phyloP scores from a whole-genome alignment of 2,113 vertebrate species.

The Suncus etruscus region DNA sequence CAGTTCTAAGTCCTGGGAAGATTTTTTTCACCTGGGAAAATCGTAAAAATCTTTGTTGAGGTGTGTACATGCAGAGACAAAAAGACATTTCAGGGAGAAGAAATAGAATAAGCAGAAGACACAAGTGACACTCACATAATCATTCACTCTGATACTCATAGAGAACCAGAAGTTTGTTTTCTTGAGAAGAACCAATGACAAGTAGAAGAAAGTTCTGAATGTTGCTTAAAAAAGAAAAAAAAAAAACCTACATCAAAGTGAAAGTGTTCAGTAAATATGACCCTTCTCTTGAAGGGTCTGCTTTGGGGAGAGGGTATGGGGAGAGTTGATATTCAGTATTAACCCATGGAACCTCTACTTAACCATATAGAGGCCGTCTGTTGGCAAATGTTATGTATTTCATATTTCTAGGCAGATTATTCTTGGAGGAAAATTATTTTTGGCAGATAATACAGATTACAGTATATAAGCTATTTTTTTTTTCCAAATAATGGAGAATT shows the following conservation, averaged over 20 bases:
- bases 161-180: neutral
- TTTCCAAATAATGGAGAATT: slow-evolving; percentile 11
- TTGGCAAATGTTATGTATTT: slow-evolving; percentile 12
- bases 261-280: neutral
- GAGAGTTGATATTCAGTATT: neutral
- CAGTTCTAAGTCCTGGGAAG: neutral
- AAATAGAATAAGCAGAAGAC: neutral
- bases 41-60: neutral
- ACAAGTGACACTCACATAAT: neutral
- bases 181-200: neutral
- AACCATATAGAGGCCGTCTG: neutral
- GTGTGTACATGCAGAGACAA: neutral
- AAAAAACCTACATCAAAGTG: neutral
- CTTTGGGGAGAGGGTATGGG: too few relatives aligned
- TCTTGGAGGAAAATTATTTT: neutral
- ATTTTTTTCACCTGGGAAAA: neutral
- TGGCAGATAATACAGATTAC: neutral
- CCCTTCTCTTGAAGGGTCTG: neutral
- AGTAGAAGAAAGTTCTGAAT: neutral
- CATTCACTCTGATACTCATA: too few relatives aligned
- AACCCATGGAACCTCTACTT: neutral
- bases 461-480: neutral
- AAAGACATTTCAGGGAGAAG: neutral
- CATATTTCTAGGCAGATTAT: slow-evolving; percentile 23
- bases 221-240: neutral